Conservation (phyloP, 53 echinoderm and acorn worm species). For the Crossaster papposus region DNA sequence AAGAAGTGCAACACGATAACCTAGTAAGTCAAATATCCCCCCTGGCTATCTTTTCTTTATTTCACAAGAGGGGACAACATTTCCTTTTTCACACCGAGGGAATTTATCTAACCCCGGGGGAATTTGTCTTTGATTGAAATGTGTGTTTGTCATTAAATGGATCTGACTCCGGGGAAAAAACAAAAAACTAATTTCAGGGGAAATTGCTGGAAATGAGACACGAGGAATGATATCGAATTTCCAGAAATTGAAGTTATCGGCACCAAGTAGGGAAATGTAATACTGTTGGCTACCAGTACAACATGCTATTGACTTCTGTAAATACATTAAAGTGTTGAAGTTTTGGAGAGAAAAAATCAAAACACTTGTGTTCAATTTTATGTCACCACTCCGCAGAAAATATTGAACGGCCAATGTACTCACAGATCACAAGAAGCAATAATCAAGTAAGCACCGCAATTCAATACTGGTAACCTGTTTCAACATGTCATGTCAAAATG, state of each 20-base stretch:
- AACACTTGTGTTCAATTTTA: too few species aligned
- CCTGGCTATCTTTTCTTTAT: neutral
- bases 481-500: too few species aligned
- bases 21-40: neutral
- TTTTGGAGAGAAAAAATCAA: too few species aligned
- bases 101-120: conserved; percentile 2
- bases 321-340: too few species aligned
- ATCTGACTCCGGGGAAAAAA: conserved; percentile 8
- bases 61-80: neutral
- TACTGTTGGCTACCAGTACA: neutral
- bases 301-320: too few species aligned
- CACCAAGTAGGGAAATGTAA: neutral
- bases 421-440: too few species aligned
- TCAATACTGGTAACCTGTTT: too few species aligned
- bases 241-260: neutral
- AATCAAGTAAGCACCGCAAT: too few species aligned
- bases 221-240: neutral
- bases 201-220: neutral
- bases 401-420: too few species aligned
- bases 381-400: too few species aligned
- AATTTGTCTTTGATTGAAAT: conserved; percentile 38
- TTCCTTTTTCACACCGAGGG: neutral
- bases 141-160: conserved; percentile 33
- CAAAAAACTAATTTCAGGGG: neutral
- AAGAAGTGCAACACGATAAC: conserved; percentile 6